phyloP scores from a whole-genome alignment of 2,888 invertebrate genomes.

The Hydriomena furcata region DNA sequence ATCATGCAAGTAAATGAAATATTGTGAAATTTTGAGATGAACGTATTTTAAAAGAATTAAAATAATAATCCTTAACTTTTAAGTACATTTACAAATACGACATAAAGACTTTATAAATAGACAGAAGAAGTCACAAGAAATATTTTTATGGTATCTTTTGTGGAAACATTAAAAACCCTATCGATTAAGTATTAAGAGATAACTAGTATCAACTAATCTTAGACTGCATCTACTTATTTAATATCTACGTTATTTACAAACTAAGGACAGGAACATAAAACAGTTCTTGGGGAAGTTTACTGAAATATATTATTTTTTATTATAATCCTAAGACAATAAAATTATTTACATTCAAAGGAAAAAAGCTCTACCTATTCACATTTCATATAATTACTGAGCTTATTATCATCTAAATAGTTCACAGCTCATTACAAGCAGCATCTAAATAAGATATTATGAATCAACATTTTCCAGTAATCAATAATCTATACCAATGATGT shows the following conservation, averaged over 20 bases:
- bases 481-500: constrained; percentile 50
- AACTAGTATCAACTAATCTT: constrained; percentile 50
- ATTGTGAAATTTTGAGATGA: constrained; percentile 35
- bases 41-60: constrained; percentile 44
- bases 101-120: constrained; percentile 65
- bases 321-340: constrained; percentile 55
- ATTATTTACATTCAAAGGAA: constrained; percentile 74
- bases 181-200: constrained; percentile 45
- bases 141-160: constrained; percentile 64
- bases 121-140: constrained; percentile 64
- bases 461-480: constrained; percentile 42
- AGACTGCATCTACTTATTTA: constrained; percentile 56
- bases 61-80: constrained; percentile 61
- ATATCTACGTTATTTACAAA: constrained; percentile 73
- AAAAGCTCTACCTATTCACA: constrained; percentile 70
- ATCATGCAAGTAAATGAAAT: constrained; percentile 28
- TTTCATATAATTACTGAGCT: constrained; percentile 67
- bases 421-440: constrained; percentile 71
- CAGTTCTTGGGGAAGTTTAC: constrained; percentile 75
- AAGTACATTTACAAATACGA: constrained; percentile 74
- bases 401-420: constrained; percentile 58
- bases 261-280: constrained; percentile 81
- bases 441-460: constrained; percentile 33
- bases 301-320: constrained; percentile 79
- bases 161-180: constrained; percentile 63